A percentile compares a stretch with the other conserved stretches of the same genome.
Evolutionary conservation across 2,797 vertebrate genomes (phyloP).

Genomic region (Morus bassanus): DNA sequence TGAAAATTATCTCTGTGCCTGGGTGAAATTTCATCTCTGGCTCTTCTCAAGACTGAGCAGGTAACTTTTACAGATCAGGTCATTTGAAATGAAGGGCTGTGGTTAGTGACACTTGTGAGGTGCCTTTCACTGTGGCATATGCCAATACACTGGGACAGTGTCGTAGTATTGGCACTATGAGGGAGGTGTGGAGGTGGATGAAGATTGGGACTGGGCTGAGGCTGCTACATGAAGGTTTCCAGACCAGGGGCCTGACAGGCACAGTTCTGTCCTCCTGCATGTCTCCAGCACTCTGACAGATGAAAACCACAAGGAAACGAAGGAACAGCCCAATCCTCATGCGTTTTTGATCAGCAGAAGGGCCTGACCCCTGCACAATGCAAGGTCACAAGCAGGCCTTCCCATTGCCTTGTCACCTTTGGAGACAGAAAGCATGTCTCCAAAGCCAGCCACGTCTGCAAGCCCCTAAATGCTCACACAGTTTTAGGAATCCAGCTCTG

Average conservation of each 20-base stretch:
- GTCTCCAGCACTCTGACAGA: neutral
- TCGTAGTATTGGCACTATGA: neutral
- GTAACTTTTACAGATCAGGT: neutral
- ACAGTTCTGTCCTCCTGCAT: neutral
- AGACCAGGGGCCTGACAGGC: neutral
- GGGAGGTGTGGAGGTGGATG: neutral
- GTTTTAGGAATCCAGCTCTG: neutral
- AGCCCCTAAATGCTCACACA: neutral
- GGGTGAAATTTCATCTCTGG: neutral
- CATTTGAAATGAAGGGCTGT: neutral
- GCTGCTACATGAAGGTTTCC: neutral
- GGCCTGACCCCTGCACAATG: neutral
- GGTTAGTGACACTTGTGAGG: neutral
- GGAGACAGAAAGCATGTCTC: conserved; percentile 17
- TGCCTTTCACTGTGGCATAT: neutral
- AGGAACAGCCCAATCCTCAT: neutral
- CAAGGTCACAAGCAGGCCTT: neutral
- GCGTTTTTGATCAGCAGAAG: conserved; percentile 23
- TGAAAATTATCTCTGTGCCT: conserved; percentile 24
- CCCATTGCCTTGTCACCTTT: conserved; percentile 4
- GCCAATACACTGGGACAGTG: fast-evolving
- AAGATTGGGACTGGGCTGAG: neutral
- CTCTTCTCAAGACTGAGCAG: neutral
- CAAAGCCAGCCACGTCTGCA: neutral
- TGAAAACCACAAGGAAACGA: neutral